phyloP scores from a whole-genome alignment of 2,797 vertebrate genomes.

The Lithobates pipiens region DNA sequence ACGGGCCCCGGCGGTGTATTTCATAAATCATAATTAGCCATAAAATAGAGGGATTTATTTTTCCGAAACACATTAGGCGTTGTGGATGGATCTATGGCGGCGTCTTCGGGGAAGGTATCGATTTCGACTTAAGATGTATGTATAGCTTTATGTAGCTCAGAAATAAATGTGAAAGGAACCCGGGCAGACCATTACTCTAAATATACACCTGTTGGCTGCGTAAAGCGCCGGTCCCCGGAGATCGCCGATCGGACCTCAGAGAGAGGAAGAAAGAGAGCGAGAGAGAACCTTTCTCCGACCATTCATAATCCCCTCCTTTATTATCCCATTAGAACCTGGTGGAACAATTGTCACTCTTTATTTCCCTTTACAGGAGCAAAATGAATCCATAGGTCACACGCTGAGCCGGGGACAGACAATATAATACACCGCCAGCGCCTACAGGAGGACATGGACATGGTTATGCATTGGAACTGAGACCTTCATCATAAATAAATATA shows the following conservation, averaged over 20 bases:
- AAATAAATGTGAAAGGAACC: conserved; percentile 38
- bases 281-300: not conserved
- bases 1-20: conserved; percentile 1
- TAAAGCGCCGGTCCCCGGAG: conserved; percentile 39
- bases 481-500: too few species aligned
- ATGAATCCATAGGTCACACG: conserved; percentile 34
- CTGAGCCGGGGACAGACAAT: not conserved
- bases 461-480: too few species aligned
- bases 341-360: conserved; percentile 35
- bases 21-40: conserved; percentile 60
- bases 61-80: conserved; percentile 36
- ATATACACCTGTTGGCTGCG: conserved; percentile 55
- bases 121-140: conserved; percentile 59
- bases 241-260: conserved; percentile 23
- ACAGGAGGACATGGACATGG: too few species aligned
- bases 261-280: conserved; percentile 15
- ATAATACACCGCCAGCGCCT: not conserved
- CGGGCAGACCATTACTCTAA: conserved; percentile 51
- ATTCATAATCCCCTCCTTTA: conserved; percentile 33
- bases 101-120: conserved; percentile 56
- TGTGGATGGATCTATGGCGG: conserved; percentile 41
- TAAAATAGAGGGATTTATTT: conserved; percentile 42
- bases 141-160: conserved; percentile 44
- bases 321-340: conserved; percentile 41
- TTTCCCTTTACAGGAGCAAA: conserved; percentile 2